phyloP scores from a whole-genome alignment of 2,888 invertebrate species.

The Onthophagus sagittarius region DNA sequence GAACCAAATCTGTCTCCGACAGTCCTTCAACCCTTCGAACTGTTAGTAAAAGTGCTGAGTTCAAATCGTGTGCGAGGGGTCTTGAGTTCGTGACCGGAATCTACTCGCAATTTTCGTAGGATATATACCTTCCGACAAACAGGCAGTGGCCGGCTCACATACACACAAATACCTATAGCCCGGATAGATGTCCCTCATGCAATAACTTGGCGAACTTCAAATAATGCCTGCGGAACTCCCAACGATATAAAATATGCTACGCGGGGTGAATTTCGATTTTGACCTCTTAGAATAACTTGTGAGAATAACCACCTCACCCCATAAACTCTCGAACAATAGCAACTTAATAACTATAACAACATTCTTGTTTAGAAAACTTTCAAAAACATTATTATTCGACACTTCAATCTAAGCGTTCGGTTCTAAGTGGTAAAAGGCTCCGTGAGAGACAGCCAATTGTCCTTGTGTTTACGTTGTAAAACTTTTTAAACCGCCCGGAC shows the following conservation, averaged over 20 bases:
- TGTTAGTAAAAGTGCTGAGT: background rate
- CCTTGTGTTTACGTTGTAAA: slow-evolving; percentile 38
- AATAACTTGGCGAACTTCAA: slow-evolving; percentile 39
- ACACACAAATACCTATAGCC: background rate
- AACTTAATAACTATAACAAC: too few species aligned
- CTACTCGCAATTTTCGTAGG: background rate
- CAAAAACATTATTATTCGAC: background rate
- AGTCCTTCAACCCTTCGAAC: background rate
- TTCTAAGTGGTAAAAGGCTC: background rate
- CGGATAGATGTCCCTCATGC: background rate
- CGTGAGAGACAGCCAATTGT: slow-evolving; percentile 30
- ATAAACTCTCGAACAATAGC: too few species aligned
- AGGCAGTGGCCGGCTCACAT: background rate
- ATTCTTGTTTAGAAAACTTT: background rate
- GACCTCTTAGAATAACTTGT: background rate
- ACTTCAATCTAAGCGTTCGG: background rate
- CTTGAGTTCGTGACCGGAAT: background rate
- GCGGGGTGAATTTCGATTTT: slow-evolving; percentile 42
- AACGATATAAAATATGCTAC: slow-evolving; percentile 48
- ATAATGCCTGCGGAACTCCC: slow-evolving; percentile 45
- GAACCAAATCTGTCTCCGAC: background rate
- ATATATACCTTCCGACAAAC: background rate
- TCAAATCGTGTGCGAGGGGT: background rate
- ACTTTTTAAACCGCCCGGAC: slow-evolving; percentile 38
- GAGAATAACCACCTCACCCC: background rate